Base-by-base conservation (phyloP, 2,888 invertebrate genomes). In the Acleris emargana region DNA sequence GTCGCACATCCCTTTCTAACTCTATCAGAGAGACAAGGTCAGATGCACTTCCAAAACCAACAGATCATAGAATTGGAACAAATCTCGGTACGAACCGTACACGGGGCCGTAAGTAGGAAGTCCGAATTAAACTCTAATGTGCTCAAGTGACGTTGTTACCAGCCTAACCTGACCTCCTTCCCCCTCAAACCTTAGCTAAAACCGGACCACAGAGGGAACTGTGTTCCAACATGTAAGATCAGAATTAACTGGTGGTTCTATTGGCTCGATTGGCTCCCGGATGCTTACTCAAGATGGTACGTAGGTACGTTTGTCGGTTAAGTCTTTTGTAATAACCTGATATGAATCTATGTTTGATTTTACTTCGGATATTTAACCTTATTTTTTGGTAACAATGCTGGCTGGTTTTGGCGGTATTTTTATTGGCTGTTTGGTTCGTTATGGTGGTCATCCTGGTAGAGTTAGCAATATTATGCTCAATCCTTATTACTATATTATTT, bases 251-350 rank as follows among this genome's bases (percentile, higher is more conserved):
- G 84, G 90, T 74, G 68, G 71, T 74, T 83, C 85, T 88, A 91
- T 91, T 91, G 85, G 83, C 87, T 90, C 84, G 79, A 91, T 91
- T 91, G 91, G 84, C 73, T 75, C 79, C 89, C 89, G 91, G 91
- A 91, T 88, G 89, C 85, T 89, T 88, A 78, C 87, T 81, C 88
- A 90, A 91, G 90, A 90, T 84, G 87, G 77, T 80, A 72, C 77
- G 78, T 75, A 78, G 78, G 72, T 71, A 18, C 64, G 67, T 71
- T 68, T 69, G 70, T 72, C 69, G 68, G 74, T 72, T 74, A 57
- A 22, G 45, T 58, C 51, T 63, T 50, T 63, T 57, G 62, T 63
- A 57, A 61, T 53, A 17, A 25, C 32, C 32, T 32, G 32, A 53
- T 53, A 32, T n/a, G 49, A 22, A 28, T 32, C 28, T 13, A 38